Evolutionary conservation across 2,888 invertebrate genomes (phyloP).

Genomic region (Acrocera orbiculus): DNA sequence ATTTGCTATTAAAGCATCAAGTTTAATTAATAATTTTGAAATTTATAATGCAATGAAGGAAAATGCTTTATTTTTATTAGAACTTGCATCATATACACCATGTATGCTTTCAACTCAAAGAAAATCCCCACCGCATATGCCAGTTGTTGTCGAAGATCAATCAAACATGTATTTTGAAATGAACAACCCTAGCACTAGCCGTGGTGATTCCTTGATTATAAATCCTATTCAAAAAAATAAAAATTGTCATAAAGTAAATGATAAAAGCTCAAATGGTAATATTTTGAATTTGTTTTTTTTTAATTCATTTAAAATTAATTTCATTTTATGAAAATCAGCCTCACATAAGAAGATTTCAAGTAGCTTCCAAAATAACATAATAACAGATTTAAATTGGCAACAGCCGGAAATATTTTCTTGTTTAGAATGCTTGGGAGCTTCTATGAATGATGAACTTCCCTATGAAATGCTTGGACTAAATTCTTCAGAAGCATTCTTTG

Average conservation of each 20-base stretch:
- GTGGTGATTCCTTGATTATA: slow-evolving; percentile 23
- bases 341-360: no score
- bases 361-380: no score
- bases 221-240: no score
- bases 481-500: slow-evolving; percentile 25
- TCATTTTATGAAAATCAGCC: no score
- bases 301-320: no score
- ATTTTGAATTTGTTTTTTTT: no score
- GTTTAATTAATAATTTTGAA: slow-evolving; percentile 27
- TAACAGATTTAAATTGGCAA: slow-evolving; percentile 29
- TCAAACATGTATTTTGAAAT: slow-evolving; percentile 22
- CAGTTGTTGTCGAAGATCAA: slow-evolving; percentile 28
- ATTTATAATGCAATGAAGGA: slow-evolving; percentile 58
- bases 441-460: slow-evolving; percentile 26
- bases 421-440: slow-evolving; percentile 26
- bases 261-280: no score
- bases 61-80: slow-evolving; percentile 85
- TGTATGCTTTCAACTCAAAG: slow-evolving; percentile 16
- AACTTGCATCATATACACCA: slow-evolving; percentile 54
- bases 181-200: slow-evolving; percentile 30
- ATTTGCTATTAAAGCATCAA: slow-evolving; percentile 27
- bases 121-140: slow-evolving; percentile 29
- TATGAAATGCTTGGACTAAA: slow-evolving; percentile 30
- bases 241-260: no score
- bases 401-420: slow-evolving; percentile 31